A percentile compares a stretch with the other conserved stretches of the same genome.
Evolutionary conservation across 1,140 invertebrate species (phyloP).

Genomic region (Macrotrachela quadricornifera): DNA sequence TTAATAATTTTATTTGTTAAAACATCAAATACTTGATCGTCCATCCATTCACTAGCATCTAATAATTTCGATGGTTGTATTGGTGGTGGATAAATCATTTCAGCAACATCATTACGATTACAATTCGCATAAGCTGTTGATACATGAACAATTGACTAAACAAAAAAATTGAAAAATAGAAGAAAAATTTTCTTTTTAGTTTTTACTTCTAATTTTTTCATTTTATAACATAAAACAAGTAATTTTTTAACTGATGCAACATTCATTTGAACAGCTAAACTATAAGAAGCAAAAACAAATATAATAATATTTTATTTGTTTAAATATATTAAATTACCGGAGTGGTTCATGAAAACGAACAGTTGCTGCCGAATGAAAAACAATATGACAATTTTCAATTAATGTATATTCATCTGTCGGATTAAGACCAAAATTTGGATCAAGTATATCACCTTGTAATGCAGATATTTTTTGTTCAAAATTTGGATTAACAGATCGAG

Average conservation of each 20-base stretch:
- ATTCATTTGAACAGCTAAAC: slow-evolving; percentile 33
- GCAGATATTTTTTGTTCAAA: slow-evolving; percentile 59
- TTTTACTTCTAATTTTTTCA: slow-evolving; percentile 24
- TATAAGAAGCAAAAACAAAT: slow-evolving; percentile 1
- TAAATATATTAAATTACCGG: slow-evolving; percentile 32
- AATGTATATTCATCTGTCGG: neutral
- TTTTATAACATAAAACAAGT: slow-evolving; percentile 24
- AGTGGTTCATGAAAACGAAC: slow-evolving; percentile 56
- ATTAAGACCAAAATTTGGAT: slow-evolving; percentile 1
- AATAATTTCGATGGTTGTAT: slow-evolving; percentile 68
- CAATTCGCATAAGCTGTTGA: slow-evolving; percentile 37
- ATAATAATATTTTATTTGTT: no score
- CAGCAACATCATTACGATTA: slow-evolving; percentile 29
- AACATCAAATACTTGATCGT: slow-evolving; percentile 42
- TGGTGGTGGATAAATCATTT: slow-evolving; percentile 58
- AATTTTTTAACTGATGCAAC: slow-evolving; percentile 30
- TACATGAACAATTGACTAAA: slow-evolving; percentile 27
- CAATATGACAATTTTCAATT: neutral
- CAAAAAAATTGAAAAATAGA: no score
- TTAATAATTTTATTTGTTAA: slow-evolving; percentile 48
- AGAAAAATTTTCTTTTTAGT: no score
- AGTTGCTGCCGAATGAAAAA: slow-evolving; percentile 10
- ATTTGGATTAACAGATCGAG: slow-evolving; percentile 19
- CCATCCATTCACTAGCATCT: slow-evolving; percentile 45
- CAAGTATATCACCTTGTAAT: slow-evolving; percentile 33